Percentiles rank a stretch among this genome's conserved stretches.
Evolutionary conservation across 2,113 vertebrate species (phyloP).

Genomic region (Daubentonia madagascariensis): DNA sequence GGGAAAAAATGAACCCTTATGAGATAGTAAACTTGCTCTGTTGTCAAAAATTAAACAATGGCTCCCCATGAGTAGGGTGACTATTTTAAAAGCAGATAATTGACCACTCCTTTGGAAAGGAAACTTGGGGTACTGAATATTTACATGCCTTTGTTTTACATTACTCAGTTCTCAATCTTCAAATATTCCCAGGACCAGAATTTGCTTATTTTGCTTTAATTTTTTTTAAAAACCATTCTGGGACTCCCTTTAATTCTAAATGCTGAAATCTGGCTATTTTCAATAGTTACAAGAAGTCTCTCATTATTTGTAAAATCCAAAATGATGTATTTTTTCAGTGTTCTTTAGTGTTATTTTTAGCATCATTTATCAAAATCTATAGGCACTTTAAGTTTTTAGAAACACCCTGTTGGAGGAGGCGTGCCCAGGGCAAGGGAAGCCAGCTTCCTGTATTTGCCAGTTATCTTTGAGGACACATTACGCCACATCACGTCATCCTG

Average conservation of each 20-base stretch:
- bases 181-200: not conserved
- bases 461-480: no score
- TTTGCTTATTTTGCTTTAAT: not conserved
- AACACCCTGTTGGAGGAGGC: not conserved
- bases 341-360: not conserved
- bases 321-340: not conserved
- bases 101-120: not conserved
- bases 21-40: not conserved
- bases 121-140: not conserved
- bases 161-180: not conserved
- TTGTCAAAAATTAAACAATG: not conserved
- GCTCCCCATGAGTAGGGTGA: not conserved
- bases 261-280: not conserved
- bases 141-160: not conserved
- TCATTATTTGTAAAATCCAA: not conserved
- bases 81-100: not conserved
- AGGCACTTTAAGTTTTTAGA: not conserved
- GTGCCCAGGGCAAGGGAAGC: not conserved
- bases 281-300: not conserved
- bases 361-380: not conserved
- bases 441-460: not conserved
- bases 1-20: not conserved
- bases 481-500: fast-evolving
- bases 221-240: not conserved
- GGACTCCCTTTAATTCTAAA: not conserved